These are phyloP conservation scores for Cactoblastis cactorum DNA, from an alignment of 2,888 invertebrate species.

Conservation along the genomic window DNA sequence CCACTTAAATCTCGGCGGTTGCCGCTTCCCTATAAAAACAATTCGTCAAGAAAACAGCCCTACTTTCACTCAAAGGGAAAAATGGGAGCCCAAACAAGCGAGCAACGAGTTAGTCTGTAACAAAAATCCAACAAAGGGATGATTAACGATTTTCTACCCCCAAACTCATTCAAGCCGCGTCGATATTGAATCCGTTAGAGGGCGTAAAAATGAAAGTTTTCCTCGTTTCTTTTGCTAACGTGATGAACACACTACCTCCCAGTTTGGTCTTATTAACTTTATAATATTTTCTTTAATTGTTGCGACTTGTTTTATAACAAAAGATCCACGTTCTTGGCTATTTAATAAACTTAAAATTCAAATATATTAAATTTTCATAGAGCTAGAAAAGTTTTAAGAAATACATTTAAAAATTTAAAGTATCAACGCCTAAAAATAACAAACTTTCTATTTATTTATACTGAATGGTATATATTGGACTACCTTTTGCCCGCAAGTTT, in stretches of 20 bases:
- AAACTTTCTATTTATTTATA: no score
- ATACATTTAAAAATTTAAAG: no score
- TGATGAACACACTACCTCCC: constrained; percentile 40
- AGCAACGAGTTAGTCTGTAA: constrained; percentile 77
- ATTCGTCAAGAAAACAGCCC: constrained; percentile 71
- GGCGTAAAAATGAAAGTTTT: constrained; percentile 77
- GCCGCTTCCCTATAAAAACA: constrained; percentile 67
- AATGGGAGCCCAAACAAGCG: constrained; percentile 75
- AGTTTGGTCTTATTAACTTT: not conserved
- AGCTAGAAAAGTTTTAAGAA: no score
- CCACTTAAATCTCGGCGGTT: constrained; percentile 22
- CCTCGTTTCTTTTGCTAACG: constrained; percentile 59
- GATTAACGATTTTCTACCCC: constrained; percentile 76
- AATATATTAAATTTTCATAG: no score
- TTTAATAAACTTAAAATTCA: no score
- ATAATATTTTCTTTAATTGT: no score
- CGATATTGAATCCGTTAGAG: constrained; percentile 78
- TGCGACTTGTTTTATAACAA: no score
- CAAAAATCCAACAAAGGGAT: constrained; percentile 79
- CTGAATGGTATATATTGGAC: no score
- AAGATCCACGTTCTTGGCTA: no score
- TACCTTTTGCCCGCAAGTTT: no score
- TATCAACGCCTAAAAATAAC: no score
- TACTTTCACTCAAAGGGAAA: constrained; percentile 71
- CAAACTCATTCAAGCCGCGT: constrained; percentile 75